Percentiles rank a stretch among this genome's conserved stretches.
Conservation (phyloP, 2,888 invertebrate species). For the Prosapia bicincta region DNA sequence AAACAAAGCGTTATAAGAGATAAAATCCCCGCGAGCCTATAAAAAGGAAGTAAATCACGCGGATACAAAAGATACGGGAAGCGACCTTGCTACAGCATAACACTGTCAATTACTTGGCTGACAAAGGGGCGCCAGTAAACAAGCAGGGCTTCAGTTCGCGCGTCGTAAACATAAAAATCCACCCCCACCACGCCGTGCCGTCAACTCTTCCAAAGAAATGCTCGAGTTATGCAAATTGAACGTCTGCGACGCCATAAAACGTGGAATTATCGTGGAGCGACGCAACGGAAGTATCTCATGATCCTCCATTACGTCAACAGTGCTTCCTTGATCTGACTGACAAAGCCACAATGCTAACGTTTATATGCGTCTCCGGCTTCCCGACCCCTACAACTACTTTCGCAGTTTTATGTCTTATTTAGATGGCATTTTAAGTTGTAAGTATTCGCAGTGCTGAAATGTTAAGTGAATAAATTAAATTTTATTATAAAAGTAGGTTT, state of each 20-base stretch:
- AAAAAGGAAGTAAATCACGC: neutral
- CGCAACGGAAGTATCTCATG: slow-evolving; percentile 31
- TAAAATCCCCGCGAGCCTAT: neutral
- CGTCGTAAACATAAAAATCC: slow-evolving; percentile 24
- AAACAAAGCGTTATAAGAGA: neutral
- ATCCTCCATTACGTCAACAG: slow-evolving; percentile 29
- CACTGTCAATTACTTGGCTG: slow-evolving; percentile 11
- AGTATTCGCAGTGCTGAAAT: no score
- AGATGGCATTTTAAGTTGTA: no score
- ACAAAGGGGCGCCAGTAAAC: slow-evolving; percentile 22
- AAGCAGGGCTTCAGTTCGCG: slow-evolving; percentile 12
- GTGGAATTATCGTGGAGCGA: slow-evolving; percentile 31
- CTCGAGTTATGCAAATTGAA: slow-evolving; percentile 29
- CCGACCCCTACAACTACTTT: neutral
- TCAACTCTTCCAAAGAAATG: slow-evolving; percentile 22
- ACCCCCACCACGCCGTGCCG: slow-evolving; percentile 5
- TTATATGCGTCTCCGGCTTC: neutral
- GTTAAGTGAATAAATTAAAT: no score
- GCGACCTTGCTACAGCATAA: neutral
- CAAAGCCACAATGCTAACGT: slow-evolving; percentile 10
- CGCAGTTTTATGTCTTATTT: neutral
- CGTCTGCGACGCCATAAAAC: slow-evolving; percentile 30
- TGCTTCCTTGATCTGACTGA: slow-evolving; percentile 17
- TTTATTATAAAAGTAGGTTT: no score
- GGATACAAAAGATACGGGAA: neutral